Conservation (phyloP, 2,113 vertebrate species). For the Pitta sordida region DNA sequence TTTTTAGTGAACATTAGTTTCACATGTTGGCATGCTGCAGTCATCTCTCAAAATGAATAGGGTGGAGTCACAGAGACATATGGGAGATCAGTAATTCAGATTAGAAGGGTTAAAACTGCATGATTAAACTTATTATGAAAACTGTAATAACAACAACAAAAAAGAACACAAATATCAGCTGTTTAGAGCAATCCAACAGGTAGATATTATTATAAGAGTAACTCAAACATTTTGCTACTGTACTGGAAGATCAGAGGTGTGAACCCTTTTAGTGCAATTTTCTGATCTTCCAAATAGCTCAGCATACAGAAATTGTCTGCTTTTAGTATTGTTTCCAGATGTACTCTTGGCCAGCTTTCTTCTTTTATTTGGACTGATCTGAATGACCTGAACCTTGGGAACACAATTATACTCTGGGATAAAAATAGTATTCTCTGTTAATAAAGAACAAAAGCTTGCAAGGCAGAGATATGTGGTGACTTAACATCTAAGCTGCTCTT, state of each 20-base stretch:
- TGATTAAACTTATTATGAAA: too few relatives aligned
- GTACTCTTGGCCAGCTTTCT: constrained; percentile 33
- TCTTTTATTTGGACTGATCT: constrained; percentile 31
- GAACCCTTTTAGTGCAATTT: neutral
- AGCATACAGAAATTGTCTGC: neutral
- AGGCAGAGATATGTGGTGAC: neutral
- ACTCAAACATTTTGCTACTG: neutral
- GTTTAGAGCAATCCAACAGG: neutral
- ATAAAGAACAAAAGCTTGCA: constrained; percentile 19
- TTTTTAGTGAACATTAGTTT: neutral
- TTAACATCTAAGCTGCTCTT: neutral
- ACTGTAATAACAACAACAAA: neutral
- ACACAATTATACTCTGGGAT: neutral
- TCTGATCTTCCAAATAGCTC: neutral
- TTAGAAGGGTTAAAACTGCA: neutral
- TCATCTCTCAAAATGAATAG: neutral
- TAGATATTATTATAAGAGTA: neutral
- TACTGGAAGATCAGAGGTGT: neutral
- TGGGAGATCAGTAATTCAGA: neutral
- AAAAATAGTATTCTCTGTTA: constrained; percentile 23
- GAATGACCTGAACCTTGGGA: constrained; percentile 23
- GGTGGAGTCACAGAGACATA: neutral
- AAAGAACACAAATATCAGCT: neutral
- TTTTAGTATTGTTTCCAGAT: constrained; percentile 63
- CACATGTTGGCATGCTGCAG: neutral